phyloP scores from a whole-genome alignment of 2,888 invertebrate species.

The Villa cingulata region DNA sequence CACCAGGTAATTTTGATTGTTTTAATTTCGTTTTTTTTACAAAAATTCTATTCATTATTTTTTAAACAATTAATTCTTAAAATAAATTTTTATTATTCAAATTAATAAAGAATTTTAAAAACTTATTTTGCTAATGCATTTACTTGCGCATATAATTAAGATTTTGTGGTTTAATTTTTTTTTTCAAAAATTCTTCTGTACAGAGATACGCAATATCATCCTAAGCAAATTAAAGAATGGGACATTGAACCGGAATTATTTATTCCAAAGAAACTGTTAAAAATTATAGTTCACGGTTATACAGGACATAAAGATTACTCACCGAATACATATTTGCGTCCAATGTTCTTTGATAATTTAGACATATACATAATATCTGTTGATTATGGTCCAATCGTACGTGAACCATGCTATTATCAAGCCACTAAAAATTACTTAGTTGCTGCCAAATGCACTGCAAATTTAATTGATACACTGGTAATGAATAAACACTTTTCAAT shows the following conservation, averaged over 20 bases:
- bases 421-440: slow-evolving; percentile 44
- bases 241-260: neutral
- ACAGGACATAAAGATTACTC: slow-evolving; percentile 46
- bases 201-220: neutral
- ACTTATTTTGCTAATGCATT: too few species aligned
- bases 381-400: slow-evolving; percentile 46
- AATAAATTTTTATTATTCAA: too few species aligned
- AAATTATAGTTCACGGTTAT: slow-evolving; percentile 50
- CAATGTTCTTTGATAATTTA: slow-evolving; percentile 43
- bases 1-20: slow-evolving; percentile 37
- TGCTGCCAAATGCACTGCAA: slow-evolving; percentile 46
- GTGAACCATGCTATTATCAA: slow-evolving; percentile 45
- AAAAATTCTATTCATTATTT: too few species aligned
- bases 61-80: too few species aligned
- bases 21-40: too few species aligned
- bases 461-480: slow-evolving; percentile 43
- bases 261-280: slow-evolving; percentile 22
- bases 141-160: too few species aligned
- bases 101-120: too few species aligned
- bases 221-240: neutral
- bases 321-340: slow-evolving; percentile 46
- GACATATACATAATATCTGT: slow-evolving; percentile 48
- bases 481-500: slow-evolving; percentile 32
- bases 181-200: too few species aligned
- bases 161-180: too few species aligned